Base-by-base conservation (phyloP, 1,140 invertebrate genomes). In the Brachionus paranguensis region DNA sequence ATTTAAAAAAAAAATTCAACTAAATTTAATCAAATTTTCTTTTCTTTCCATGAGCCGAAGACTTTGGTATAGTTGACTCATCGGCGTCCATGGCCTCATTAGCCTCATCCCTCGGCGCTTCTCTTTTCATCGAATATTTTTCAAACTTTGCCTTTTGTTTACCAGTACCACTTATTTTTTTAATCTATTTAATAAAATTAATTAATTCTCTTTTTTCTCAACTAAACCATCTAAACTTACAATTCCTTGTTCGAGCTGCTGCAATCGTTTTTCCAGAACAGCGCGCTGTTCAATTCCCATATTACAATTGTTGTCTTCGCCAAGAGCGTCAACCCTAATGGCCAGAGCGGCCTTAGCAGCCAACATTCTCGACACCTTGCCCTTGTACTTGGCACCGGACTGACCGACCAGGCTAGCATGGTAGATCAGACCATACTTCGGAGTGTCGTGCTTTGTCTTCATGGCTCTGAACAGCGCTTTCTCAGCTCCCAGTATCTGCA, bases 371-470 rank as follows among this genome's bases (percentile, higher is more conserved):
- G 97, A 96, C 84, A 91, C 91, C 92, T 95, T 93, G 86, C 94
- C 97, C 88, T 99, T 99, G 84, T 95, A 93, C 88, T 95, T 95
- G 0, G 92, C 91, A 85, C 92, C 94, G 3, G 93, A 92, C 88
- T 96, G 94, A 3, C 95, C 95, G 37, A 99, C 93, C 7, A 99
- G 88, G 86, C 95, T 93, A 0, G 97, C 94, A 89, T 99, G 97
- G 88, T 98, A 99, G 85, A 99, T 97, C 3, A 99, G 91, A 91
- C 98, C 98, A 90, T 99, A 99, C 89, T 99, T 99, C 0, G 97
- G 98, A 0, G 98, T 99, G 87, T 99, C 95, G 86, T 96, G 95
- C 87, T 96, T 97, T 0, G 95, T 95, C 89, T 99, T 99, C 24
- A 99, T 90, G 0, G 97, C 97, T 86, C 96, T 91, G 89, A 99